phyloP scores from a whole-genome alignment of 2,888 invertebrate species.

The Actias luna region DNA sequence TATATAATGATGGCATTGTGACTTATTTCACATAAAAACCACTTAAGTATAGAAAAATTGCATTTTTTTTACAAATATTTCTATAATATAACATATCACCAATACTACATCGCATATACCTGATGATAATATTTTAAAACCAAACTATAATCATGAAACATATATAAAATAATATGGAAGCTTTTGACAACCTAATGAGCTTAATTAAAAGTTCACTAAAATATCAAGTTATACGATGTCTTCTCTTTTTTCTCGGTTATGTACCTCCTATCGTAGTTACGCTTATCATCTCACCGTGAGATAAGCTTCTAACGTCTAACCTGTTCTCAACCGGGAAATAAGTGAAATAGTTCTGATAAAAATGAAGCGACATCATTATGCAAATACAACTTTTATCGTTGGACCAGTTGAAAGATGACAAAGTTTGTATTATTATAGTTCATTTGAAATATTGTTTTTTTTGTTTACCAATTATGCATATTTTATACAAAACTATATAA shows the following conservation, averaged over 20 bases:
- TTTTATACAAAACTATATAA: no score
- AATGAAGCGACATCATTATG: slow-evolving; percentile 22
- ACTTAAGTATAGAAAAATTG: no score
- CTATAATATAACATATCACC: no score
- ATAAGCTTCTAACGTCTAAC: slow-evolving; percentile 23
- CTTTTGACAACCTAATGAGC: background rate
- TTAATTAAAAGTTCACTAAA: background rate
- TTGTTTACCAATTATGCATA: no score
- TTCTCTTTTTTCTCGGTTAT: background rate
- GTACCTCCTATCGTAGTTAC: slow-evolving; percentile 3
- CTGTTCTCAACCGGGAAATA: slow-evolving; percentile 20
- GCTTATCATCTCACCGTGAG: slow-evolving; percentile 20
- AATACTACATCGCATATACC: no score
- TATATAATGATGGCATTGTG: no score
- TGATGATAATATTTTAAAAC: background rate
- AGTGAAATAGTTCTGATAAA: slow-evolving; percentile 25
- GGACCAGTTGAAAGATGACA: background rate
- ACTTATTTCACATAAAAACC: no score
- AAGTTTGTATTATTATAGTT: background rate
- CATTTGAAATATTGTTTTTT: no score
- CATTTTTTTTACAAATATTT: no score
- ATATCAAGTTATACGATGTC: slow-evolving; percentile 1
- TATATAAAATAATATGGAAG: background rate
- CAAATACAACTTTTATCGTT: slow-evolving; percentile 15
- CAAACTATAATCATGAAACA: background rate